Percentiles rank a stretch among this genome's conserved stretches.
Evolutionary conservation across 2,888 invertebrate genomes (phyloP).

Genomic region (Sarcophaga subvicina): DNA sequence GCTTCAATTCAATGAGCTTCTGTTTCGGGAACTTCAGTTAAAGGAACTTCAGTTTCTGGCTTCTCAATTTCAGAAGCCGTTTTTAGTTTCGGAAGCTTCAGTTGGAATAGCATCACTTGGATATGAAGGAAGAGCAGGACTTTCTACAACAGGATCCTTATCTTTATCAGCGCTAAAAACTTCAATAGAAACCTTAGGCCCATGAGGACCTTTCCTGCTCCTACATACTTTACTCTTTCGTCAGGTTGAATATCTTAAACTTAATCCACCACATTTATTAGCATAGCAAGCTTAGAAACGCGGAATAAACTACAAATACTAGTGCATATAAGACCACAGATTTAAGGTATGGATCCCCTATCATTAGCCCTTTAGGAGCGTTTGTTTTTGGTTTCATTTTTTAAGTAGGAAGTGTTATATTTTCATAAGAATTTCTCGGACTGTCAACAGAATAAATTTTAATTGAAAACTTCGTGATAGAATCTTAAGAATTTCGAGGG

Average conservation of each 20-base stretch:
- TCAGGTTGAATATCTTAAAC: slow-evolving; percentile 70
- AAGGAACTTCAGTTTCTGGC: not conserved
- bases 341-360: slow-evolving; percentile 14
- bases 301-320: slow-evolving; percentile 16
- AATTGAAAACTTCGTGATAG: not conserved
- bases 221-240: slow-evolving; percentile 69
- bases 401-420: no score
- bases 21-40: not conserved
- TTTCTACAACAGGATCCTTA: slow-evolving; percentile 8
- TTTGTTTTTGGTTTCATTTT: not conserved
- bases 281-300: slow-evolving; percentile 72
- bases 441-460: slow-evolving; percentile 4
- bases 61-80: not conserved
- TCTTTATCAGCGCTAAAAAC: not conserved
- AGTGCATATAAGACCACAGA: not conserved
- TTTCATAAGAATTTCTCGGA: not conserved
- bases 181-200: not conserved
- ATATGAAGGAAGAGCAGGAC: no score
- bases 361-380: slow-evolving; percentile 38
- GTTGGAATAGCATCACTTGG: no score
- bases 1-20: slow-evolving; percentile 16
- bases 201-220: slow-evolving; percentile 66
- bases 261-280: slow-evolving; percentile 68
- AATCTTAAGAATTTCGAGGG: not conserved
- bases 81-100: not conserved